Conservation (phyloP, 2,888 invertebrate species). For the Phlogophora meticulosa region DNA sequence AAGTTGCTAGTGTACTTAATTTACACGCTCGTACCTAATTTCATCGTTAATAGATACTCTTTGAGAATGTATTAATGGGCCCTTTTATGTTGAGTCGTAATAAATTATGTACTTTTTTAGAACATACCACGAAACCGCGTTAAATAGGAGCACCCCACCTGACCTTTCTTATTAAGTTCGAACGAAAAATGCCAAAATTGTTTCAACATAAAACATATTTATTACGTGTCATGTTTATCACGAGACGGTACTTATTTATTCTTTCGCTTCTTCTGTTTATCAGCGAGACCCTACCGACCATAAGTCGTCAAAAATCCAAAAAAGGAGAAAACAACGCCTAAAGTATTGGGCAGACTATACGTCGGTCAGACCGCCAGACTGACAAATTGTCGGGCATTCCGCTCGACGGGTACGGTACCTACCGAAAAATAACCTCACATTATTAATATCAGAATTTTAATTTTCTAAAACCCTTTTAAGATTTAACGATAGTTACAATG, state of each 20-base stretch:
- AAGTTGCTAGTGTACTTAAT: slow-evolving; percentile 13
- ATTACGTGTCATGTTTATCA: slow-evolving; percentile 53
- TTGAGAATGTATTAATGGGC: neutral
- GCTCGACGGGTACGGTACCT: slow-evolving; percentile 40
- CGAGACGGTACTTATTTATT: slow-evolving; percentile 45
- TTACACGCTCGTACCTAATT: slow-evolving; percentile 4
- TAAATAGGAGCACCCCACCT: slow-evolving; percentile 27
- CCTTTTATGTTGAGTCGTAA: neutral
- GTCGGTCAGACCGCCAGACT: slow-evolving; percentile 65
- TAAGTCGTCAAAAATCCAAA: slow-evolving; percentile 69
- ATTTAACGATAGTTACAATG: neutral
- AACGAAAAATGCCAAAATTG: slow-evolving; percentile 31
- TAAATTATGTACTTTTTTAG: slow-evolving; percentile 19
- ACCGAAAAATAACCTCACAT: slow-evolving; percentile 45
- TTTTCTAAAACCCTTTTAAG: slow-evolving; percentile 15
- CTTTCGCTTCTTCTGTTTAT: slow-evolving; percentile 61
- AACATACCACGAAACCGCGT: neutral
- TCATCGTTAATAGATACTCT: neutral
- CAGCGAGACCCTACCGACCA: slow-evolving; percentile 56
- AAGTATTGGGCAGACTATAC: slow-evolving; percentile 66
- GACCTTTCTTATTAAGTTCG: slow-evolving; percentile 30
- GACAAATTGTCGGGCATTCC: slow-evolving; percentile 76
- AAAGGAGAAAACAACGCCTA: slow-evolving; percentile 60
- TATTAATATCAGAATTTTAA: slow-evolving; percentile 32
- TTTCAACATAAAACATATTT: slow-evolving; percentile 51